These are phyloP conservation scores for rabbit (Oryctolagus cuniculus) DNA, from an alignment of 2,113 vertebrate genomes.

Conservation along the genomic window mOryCun1.1 NC_091432.1:85972001-85972500, in stretches of 20 bases:
- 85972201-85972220: not conserved
- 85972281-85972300: not conserved
- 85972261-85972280: not conserved
- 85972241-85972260: not conserved
- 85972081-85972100: not conserved
- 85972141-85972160: not conserved
- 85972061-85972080: not conserved
- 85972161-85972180: not conserved
- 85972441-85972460: not conserved
- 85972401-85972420: not conserved
- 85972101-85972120: not conserved
- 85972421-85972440: slow-evolving; percentile 6
- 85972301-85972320: not conserved
- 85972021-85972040: not conserved
- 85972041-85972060: not conserved
- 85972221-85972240: not conserved
- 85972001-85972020: not conserved
- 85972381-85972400: not conserved
- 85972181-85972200: not conserved
- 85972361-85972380: slow-evolving; percentile 3
- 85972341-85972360: slow-evolving; percentile 2
- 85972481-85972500: not conserved
- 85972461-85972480: not conserved
- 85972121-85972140: not conserved
- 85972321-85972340: not conserved